Conservation (phyloP, 30 jellyfish, hydroid and myxozoan genomes). For the Aurelia coerulea region DNA sequence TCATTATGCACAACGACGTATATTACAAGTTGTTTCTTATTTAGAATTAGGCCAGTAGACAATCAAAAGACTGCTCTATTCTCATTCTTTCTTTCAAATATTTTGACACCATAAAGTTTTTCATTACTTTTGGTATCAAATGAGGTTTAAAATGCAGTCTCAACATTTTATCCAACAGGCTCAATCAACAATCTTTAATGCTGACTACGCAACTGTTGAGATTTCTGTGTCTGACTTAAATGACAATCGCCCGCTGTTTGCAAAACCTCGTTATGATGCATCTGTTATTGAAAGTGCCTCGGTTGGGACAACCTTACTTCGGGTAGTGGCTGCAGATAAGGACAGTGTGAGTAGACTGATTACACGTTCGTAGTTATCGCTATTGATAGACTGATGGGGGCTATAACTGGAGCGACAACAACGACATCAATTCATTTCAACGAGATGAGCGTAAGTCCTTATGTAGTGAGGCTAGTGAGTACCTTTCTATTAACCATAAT, state of each 20-base stretch:
- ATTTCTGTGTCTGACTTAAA: slow-evolving; percentile 75
- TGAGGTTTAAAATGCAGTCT: too few relatives aligned
- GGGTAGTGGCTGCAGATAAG: slow-evolving; percentile 57
- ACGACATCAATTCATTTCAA: too few relatives aligned
- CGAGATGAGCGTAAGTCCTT: too few relatives aligned
- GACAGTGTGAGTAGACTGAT: slow-evolving; percentile 64
- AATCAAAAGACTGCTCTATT: too few relatives aligned
- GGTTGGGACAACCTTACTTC: slow-evolving; percentile 47
- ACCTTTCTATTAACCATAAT: neutral
- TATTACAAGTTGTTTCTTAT: too few relatives aligned
- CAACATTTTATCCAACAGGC: slow-evolving; percentile 22
- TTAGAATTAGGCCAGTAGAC: too few relatives aligned
- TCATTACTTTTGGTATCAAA: neutral
- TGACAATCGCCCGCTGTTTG: slow-evolving; percentile 86
- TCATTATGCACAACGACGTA: too few relatives aligned
- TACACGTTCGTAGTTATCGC: too few relatives aligned
- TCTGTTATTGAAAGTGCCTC: slow-evolving; percentile 42
- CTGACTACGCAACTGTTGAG: slow-evolving; percentile 63
- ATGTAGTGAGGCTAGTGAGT: too few relatives aligned
- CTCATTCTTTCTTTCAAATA: neutral
- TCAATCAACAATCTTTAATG: slow-evolving; percentile 60
- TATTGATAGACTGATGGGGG: too few relatives aligned
- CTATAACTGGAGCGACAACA: too few relatives aligned
- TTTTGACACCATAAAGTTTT: neutral
- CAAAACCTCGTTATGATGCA: slow-evolving; percentile 47